Conservation (phyloP, 2,888 invertebrate species). For the Drosophila kokeensis region DNA sequence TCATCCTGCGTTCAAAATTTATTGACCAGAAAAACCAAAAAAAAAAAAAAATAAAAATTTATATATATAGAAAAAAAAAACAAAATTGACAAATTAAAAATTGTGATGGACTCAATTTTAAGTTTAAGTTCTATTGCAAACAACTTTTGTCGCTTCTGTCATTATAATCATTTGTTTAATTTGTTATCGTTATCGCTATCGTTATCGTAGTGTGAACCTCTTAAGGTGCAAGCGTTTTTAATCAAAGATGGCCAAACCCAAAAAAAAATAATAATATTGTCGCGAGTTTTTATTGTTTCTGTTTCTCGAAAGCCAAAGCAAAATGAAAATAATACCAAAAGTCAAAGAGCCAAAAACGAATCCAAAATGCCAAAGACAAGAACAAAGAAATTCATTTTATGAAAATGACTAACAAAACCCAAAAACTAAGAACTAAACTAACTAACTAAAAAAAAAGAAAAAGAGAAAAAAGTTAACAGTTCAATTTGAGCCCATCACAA, state of each 20-base stretch:
- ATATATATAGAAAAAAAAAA: conserved; percentile 9
- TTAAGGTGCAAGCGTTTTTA: conserved; percentile 85
- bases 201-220: conserved; percentile 46
- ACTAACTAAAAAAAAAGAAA: conserved; percentile 11
- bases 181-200: conserved; percentile 40
- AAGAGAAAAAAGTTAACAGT: conserved; percentile 22
- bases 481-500: conserved; percentile 84
- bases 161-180: conserved; percentile 31
- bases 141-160: conserved; percentile 57
- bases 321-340: conserved; percentile 22
- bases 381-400: conserved; percentile 20
- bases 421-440: conserved; percentile 7
- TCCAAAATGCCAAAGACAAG: conserved; percentile 44
- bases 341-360: conserved; percentile 18
- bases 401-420: conserved; percentile 11
- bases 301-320: conserved; percentile 58
- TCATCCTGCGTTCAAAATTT: conserved; percentile 57
- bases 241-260: conserved; percentile 79
- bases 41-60: conserved; percentile 11
- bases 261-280: neutral
- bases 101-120: conserved; percentile 84
- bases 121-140: conserved; percentile 64
- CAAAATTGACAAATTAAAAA: conserved; percentile 75
- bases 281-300: conserved; percentile 72
- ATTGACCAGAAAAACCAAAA: conserved; percentile 41